Evolutionary conservation across 2,797 vertebrate species (phyloP).

Genomic region (Melopsittacus undulatus): DNA sequence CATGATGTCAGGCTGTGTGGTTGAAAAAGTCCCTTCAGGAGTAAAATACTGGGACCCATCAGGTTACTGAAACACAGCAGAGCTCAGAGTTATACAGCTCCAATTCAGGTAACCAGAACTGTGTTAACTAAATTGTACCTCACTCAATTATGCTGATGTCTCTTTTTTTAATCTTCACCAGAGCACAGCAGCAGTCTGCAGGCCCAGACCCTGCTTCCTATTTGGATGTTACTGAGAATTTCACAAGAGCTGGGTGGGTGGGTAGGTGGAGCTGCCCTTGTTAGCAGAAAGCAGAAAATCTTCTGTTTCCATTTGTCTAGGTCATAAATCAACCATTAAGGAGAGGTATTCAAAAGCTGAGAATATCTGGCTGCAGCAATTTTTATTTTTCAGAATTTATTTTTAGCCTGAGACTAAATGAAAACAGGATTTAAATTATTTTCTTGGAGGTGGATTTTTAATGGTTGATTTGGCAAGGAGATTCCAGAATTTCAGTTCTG

Average conservation of each 20-base stretch:
- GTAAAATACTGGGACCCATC: not conserved
- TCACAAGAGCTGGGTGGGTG: not conserved
- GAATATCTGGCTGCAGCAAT: not conserved
- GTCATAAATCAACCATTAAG: not conserved
- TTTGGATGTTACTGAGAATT: not conserved
- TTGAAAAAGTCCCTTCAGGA: not conserved
- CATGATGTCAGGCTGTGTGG: not conserved
- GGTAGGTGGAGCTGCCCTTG: not conserved
- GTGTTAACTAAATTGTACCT: not conserved
- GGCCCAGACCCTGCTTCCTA: not conserved
- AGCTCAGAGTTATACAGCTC: not conserved
- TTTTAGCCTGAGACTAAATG: constrained; percentile 12
- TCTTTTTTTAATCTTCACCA: not conserved
- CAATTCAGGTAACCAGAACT: not conserved
- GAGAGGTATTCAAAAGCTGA: not conserved
- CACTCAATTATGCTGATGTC: not conserved
- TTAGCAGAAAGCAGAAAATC: constrained; percentile 7
- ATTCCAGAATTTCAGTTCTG: not conserved
- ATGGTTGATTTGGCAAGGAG: not conserved
- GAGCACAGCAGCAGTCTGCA: not conserved
- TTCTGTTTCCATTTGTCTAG: not conserved
- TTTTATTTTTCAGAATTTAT: not conserved
- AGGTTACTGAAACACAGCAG: not conserved
- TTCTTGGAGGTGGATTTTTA: not conserved
- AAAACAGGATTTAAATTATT: not conserved